Base-by-base conservation (phyloP, 2,888 invertebrate genomes). In the Drosophila flavopinicola region DNA sequence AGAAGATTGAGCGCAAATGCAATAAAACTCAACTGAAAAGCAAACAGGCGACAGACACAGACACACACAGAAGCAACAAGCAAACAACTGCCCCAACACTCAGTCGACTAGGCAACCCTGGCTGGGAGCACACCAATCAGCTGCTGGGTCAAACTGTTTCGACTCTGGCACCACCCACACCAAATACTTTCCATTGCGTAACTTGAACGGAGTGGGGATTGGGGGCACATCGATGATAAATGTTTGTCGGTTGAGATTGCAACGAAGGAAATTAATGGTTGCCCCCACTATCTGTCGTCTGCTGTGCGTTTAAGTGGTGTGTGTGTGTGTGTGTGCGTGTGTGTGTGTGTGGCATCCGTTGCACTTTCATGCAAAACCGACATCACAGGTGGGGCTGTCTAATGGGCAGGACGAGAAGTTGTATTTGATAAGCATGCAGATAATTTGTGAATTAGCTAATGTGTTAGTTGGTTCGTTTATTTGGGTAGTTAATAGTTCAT, bases 111-210 rank as follows among this genome's bases (percentile, higher is more conserved):
- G 35, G 41, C 59, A 35, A 42, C 59, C 59, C 58, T 17, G 35
- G 20, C 24, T 5, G 11, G 11, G 13, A 41, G 13, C 20, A 42
- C 23, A 29, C 39, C 53, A 52, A 61, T 44, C 60, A 52, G 53
- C 53, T 56, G 27, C 27, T 53, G 47, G 38, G 56, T 63, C 64
- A 58, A 41, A 53, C 37, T 25, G 37, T 56, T 41, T 17, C 33
- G 33, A 51, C 23, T 23, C n/a, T n/a, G n/a, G n/a, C n/a, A 37
- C 65, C 85, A 82, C 72, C 63, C 85, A 78, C 63, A 44, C 35
- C 72, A 59, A 83, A 27, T 38, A 57, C 74, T 79, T 79, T 85
- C 54, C 67, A 70, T 82, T 83, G 85, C 79, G 75, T 82, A 82
- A 79, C 59, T 66, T 64, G 63, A 42, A 57, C 39, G 59, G 59